Evolutionary conservation across 2,113 vertebrate genomes (phyloP), one percentile per base, ranked within the genome.

Genomic region (Bagarius yarrelli): DNA sequence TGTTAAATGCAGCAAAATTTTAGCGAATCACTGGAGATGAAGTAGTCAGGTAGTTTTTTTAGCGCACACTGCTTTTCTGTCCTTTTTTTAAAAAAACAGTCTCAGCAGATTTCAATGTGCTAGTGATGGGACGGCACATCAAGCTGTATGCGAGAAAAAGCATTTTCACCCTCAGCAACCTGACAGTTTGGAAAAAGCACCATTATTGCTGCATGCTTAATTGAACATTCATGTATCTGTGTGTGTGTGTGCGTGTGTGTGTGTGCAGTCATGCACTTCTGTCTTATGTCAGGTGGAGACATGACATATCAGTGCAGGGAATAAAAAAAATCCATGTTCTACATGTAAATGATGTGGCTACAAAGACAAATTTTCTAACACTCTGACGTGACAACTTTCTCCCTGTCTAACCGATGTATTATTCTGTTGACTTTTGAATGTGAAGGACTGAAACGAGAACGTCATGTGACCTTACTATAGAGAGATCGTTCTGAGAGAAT

Each of bases 161-260:
- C 89, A 94, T 94, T 95, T 95, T 94, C 90, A 94, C 94, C 91
- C 94, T 90, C 88, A 93, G 94, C 88, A 89, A 86, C 90, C 93
- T 95, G 95, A 96, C 96, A 97, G 96, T 95, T 96, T 95, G 94
- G 96, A 96, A 92, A 66, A 95, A 93, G 91, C 92, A 92, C 93
- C 95, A 95, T 98, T 97, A 97, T 94, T 92, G 92, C 94, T 92
- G 96, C 98, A 96, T 97, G 95, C 97, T 98, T 98, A 99, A 97
- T 96, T 96, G 94, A 95, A 91, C 81, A 81, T 84, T 83, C 81
- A 77, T 89, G 93, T 96, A 95, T 93, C 91, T 96, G 94, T 96
- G 95, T 93, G 91, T 96, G 94, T 96, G 95, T 92, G 91, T 96
- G 94, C 95, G 95, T 93, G 90, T 89, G 88, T 95, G 95, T 96